Evolutionary conservation across 2,888 invertebrate genomes (phyloP), one percentile per base, ranked within the genome.

Genomic region (Scaptomyza flava): DNA sequence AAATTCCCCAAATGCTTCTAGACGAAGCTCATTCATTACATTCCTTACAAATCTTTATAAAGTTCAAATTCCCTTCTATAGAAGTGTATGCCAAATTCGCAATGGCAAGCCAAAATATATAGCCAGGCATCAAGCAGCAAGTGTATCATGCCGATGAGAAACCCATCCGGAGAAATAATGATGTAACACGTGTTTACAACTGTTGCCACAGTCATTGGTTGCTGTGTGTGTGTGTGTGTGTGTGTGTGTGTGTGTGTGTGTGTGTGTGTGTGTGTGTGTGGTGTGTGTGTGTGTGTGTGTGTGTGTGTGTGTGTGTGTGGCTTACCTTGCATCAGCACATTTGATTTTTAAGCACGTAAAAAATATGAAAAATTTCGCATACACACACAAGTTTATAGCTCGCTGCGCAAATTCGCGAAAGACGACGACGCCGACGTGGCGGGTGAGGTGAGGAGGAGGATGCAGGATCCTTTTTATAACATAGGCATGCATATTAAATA

Each of bases 401-500:
- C n/a, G 50, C 59, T 46, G 62, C 69, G 50, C 61, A 73, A 76
- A 74, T 51, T 14, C 65, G 74, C 58, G 51, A 68, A 50, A n/a
- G 34, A 17, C 17, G 50, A 34, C 20, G 48, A 20, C 3, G 12
- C 5, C 3, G 33, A 9, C 3, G 23, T 23, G 2, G 2, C 2
- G 23, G 23, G 23, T 3, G 23, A n/a, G n/a, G n/a, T n/a, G n/a
- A n/a, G n/a, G n/a, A n/a, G 23, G n/a, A 14, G 20, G n/a, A n/a
- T 1, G 33, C 12, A 31, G 47, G 58, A 63, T n/a, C 50, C 41
- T 17, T 59, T 58, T 42, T 9, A 53, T 57, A 46, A 60, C 66
- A 48, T 86, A 86, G 82, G 81, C 81, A 83, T 86, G 84, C 76
- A 83, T 82, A 86, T 82, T 82, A 83, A 82, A 82, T 86, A 73